Base-by-base conservation (phyloP, 2,888 invertebrate species). In the Pherbina coryleti region DNA sequence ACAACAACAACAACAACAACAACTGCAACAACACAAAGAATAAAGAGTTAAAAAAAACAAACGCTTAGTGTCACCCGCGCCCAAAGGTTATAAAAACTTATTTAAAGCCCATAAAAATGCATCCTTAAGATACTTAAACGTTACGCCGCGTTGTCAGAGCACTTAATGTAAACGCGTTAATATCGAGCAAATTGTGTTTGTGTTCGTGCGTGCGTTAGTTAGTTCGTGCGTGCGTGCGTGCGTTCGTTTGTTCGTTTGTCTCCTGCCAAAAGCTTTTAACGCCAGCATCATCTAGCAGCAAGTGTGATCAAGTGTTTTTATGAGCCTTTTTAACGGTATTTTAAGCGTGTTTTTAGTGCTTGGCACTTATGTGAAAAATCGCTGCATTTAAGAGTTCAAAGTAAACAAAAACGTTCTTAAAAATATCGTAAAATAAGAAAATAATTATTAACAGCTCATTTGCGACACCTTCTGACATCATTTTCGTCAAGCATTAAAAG, bases 61-160 rank as follows among this genome's bases (percentile, higher is more conserved):
- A 62, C 14, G 25, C 22, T 25, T 25, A 2, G 25, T 4, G 60
- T 1, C 51, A 51, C 51, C n/a, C 7, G 22, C 55, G 14, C 62
- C 22, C 25, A 31, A 17, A 64, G 19, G 34, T 66, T 8, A 67
- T 17, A n/a, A 44, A 67, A 64, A 28, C 64, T 31, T 53, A n/a
- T 25, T 28, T 71, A 71, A 71, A 71, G 55, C 9, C 28, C 19
- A 53, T 53, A 19, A 71, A 31, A 71, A 19, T 37, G 71, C 71
- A 55, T 71, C 55, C 55, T 55, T 55, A 57, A 28, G 71, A 71
- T 53, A 70, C 55, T 28, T 53, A 71, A 22, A 55, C 60, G 60
- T 60, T 60, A 60, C 60, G 60, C 60, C 28, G 5, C 19, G 60
- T 60, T 31, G 28, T 28, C 60, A 22, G n/a, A n/a, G 17, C 5